Percentiles rank a stretch among this genome's conserved stretches.
These are phyloP conservation scores for Odontamblyopus lacepedii DNA, from an alignment of 2,797 vertebrate genomes.

Conservation along the genomic window DNA sequence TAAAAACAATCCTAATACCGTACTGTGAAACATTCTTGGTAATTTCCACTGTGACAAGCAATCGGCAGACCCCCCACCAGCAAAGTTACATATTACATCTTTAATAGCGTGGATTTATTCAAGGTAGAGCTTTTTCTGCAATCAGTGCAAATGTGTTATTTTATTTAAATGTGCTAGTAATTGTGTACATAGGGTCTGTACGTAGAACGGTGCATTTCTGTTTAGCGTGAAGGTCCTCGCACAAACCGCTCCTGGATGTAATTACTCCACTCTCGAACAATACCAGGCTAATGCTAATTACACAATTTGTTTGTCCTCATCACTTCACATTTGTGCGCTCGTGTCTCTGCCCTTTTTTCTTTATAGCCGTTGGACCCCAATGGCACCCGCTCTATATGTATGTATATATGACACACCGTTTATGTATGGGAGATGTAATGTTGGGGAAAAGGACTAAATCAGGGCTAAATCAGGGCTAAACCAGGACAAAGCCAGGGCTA, in stretches of 20 bases:
- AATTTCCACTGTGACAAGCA: not conserved
- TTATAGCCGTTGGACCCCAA: not conserved
- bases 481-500: too few relatives aligned
- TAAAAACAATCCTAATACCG: not conserved
- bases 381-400: not conserved
- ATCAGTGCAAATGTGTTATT: not conserved
- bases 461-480: too few relatives aligned
- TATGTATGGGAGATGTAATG: too few relatives aligned
- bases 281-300: slow-evolving; percentile 68
- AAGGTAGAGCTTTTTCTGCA: not conserved
- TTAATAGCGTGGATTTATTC: not conserved
- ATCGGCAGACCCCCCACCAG: not conserved
- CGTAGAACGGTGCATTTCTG: slow-evolving; percentile 12
- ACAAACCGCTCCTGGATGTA: slow-evolving; percentile 48
- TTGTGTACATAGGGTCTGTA: not conserved
- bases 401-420: not conserved
- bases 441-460: not conserved
- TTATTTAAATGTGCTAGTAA: not conserved
- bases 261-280: slow-evolving; percentile 55
- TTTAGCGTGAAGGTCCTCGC: slow-evolving; percentile 22
- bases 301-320: slow-evolving; percentile 37
- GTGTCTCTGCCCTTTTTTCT: not conserved
- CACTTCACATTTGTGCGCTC: slow-evolving; percentile 32
- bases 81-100: not conserved
- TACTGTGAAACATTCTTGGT: not conserved